Conservation (phyloP, 2,113 vertebrate genomes). For the Odocoileus hemionus region DNA sequence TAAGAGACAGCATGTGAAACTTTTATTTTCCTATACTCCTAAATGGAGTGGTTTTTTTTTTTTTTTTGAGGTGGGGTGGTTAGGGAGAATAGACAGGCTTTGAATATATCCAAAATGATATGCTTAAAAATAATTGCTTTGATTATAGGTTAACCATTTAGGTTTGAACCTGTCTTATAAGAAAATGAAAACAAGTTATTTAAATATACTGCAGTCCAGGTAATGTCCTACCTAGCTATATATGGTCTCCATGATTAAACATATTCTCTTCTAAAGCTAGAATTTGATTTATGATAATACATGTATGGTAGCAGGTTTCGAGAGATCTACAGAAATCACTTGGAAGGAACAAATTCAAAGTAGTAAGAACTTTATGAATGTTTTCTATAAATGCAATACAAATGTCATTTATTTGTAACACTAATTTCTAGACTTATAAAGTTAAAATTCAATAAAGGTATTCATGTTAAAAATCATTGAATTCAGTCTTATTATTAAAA, state of each 20-base stretch:
- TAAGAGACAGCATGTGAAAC: neutral
- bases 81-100: neutral
- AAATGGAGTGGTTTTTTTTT: neutral
- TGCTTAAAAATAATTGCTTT: neutral
- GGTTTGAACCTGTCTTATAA: neutral
- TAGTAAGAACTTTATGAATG: neutral
- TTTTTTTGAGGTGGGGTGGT: neutral
- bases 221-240: neutral
- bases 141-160: neutral
- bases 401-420: neutral
- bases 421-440: neutral
- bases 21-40: neutral
- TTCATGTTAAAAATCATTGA: neutral
- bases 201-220: neutral
- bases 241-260: neutral
- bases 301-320: neutral
- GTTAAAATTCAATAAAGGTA: slow-evolving; percentile 15
- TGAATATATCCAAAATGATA: neutral
- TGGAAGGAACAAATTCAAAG: neutral
- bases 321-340: neutral
- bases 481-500: neutral
- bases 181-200: neutral
- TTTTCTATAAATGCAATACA: neutral
- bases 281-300: neutral
- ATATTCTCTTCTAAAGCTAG: neutral